Percentiles rank a stretch among this genome's conserved stretches.
phyloP scores from a whole-genome alignment of 2,113 vertebrate genomes.

The Gobiocypris rarus region DNA sequence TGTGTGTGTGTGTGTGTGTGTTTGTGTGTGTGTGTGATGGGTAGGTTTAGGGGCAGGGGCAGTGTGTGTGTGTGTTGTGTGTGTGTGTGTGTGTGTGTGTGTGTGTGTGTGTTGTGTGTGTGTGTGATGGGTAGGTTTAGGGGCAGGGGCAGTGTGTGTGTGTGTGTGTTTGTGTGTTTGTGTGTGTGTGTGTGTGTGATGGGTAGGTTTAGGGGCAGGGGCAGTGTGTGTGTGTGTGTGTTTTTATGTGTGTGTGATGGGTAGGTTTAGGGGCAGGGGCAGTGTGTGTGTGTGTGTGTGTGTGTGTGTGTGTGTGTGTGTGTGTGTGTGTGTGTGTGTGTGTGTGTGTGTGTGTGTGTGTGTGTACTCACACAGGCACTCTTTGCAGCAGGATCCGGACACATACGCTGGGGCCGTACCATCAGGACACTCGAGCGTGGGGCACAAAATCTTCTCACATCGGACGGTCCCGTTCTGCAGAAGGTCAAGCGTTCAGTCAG shows the following conservation, averaged over 20 bases:
- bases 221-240: neutral
- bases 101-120: conserved; percentile 22
- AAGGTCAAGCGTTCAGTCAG: conserved; percentile 39
- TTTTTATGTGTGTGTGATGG: conserved; percentile 13
- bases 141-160: too few relatives aligned
- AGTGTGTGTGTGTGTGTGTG: conserved; percentile 16
- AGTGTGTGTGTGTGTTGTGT: conserved; percentile 10
- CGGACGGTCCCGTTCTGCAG: conserved; percentile 91
- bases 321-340: conserved; percentile 29
- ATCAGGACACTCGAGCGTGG: conserved; percentile 81
- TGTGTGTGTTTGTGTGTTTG: neutral
- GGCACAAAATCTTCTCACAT: conserved; percentile 88
- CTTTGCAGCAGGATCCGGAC: conserved; percentile 92
- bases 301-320: conserved; percentile 30
- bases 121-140: too few relatives aligned
- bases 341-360: conserved; percentile 47
- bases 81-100: conserved; percentile 42
- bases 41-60: too few relatives aligned
- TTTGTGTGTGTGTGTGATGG: conserved; percentile 29
- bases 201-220: too few relatives aligned
- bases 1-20: conserved; percentile 38
- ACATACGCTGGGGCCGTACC: conserved; percentile 85
- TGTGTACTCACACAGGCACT: conserved; percentile 88
- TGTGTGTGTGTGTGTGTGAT: too few relatives aligned
- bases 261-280: too few relatives aligned